Evolutionary conservation across 2,888 invertebrate species (phyloP).

Genomic region (Hemicrepidius hirtus): DNA sequence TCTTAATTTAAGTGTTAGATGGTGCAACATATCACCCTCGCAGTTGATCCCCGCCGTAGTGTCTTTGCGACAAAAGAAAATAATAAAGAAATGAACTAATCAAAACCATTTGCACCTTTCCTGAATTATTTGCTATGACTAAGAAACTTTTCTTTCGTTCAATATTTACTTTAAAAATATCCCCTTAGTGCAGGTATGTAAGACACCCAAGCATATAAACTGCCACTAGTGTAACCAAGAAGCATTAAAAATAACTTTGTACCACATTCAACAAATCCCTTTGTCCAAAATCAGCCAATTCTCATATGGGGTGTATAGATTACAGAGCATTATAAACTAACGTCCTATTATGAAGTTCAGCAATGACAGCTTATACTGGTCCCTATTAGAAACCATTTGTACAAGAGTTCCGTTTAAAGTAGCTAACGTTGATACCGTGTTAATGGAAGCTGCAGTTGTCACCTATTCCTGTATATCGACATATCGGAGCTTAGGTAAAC

Average conservation of each 20-base stretch:
- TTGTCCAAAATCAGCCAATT: slow-evolving; percentile 60
- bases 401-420: slow-evolving; percentile 45
- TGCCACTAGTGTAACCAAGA: slow-evolving; percentile 53
- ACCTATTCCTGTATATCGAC: slow-evolving; percentile 65
- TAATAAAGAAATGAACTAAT: too few species aligned
- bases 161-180: too few species aligned
- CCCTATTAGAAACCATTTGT: not conserved
- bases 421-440: slow-evolving; percentile 59
- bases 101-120: too few species aligned
- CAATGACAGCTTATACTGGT: slow-evolving; percentile 24
- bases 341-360: slow-evolving; percentile 44
- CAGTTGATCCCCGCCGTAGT: too few species aligned
- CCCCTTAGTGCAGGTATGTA: not conserved
- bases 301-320: slow-evolving; percentile 56
- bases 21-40: too few species aligned
- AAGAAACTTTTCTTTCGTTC: too few species aligned
- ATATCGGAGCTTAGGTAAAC: slow-evolving; percentile 69
- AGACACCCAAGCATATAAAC: not conserved
- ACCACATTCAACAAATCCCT: slow-evolving; percentile 59
- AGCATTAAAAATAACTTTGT: slow-evolving; percentile 60
- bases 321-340: slow-evolving; percentile 54
- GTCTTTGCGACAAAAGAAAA: too few species aligned
- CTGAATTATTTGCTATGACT: too few species aligned
- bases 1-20: too few species aligned
- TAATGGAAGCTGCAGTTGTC: slow-evolving; percentile 63